Conservation (phyloP, 2,113 vertebrate genomes). For the Lophotis ruficrista region DNA sequence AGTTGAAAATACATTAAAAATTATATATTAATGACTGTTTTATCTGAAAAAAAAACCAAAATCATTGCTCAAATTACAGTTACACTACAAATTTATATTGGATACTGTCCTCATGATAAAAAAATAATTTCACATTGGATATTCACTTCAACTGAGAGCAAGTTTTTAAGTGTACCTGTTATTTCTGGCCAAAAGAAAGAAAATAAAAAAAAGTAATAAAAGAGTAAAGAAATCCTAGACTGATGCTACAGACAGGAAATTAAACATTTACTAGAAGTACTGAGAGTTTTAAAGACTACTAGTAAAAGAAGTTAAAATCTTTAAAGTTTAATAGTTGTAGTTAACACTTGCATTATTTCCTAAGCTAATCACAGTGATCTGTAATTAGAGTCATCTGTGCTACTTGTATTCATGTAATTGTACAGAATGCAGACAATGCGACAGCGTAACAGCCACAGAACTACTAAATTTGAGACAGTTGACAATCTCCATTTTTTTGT, state of each 20-base stretch:
- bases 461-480: neutral
- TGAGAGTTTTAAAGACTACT: neutral
- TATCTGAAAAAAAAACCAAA: neutral
- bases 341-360: neutral
- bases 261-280: neutral
- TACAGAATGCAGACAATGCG: neutral
- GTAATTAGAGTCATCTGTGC: neutral
- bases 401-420: neutral
- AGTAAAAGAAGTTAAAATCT: neutral
- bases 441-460: neutral
- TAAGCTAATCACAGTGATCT: neutral
- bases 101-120: neutral
- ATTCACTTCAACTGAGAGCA: neutral
- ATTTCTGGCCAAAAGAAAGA: neutral
- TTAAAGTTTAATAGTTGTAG: neutral
- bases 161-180: neutral
- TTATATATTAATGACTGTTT: neutral
- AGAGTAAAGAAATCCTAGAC: neutral
- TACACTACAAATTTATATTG: neutral
- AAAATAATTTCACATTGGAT: neutral
- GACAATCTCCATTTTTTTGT: neutral
- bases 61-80: neutral
- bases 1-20: neutral
- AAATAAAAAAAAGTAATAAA: neutral
- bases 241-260: neutral